Evolutionary conservation across 2,113 vertebrate species (phyloP), one percentile per base, ranked within the genome.

Genomic region (Isichthys henryi): DNA sequence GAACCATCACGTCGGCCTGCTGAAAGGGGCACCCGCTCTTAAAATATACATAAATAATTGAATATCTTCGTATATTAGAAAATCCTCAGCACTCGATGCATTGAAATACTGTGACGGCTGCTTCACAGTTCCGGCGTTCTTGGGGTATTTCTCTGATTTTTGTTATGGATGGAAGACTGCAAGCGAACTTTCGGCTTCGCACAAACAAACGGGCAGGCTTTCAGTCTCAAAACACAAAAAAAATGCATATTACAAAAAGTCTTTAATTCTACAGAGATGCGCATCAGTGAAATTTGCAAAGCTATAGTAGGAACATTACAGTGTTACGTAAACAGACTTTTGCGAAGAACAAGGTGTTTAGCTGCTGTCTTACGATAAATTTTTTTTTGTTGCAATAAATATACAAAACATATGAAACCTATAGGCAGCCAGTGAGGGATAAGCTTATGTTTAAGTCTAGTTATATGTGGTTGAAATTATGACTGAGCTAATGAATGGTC

Each of bases 1-100:
- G 50, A 90, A 89, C 91, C 77, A 91, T 91, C 91, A 92, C 62
- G 27, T 21, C 52, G 84, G 50, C 53, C 62, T 86, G 89, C 43
- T 50, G 83, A 56, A 45, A 45, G 21, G 39, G 43, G 82, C 39
- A 58, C 53, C 85, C 39, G 49, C 13, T 87, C 49, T 53, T 87
- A 53, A 53, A 53, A 86, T 52, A 86, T 86, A 52, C 84, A 86
- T 52, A 86, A 52, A 52, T 86, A 50, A 53, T 87, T 84, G 39
- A 87, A 87, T 53, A 87, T 52, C 49, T 53, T 31, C 13, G 50
- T 53, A 53, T 53, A 87, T 87, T 87, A 87, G 85, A 35, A 52
- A 49, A 49, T 35, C n/a, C n/a, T 23, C 85, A 13, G 49, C 6
- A 3, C 49, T 17, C 5, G 31, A 50, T 53, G n/a, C 48, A 53